Percentiles rank a stretch among this genome's conserved stretches.
These are phyloP conservation scores for Holacanthus passer DNA, from an alignment of 2,113 vertebrate genomes.

Conservation along the genomic window DNA sequence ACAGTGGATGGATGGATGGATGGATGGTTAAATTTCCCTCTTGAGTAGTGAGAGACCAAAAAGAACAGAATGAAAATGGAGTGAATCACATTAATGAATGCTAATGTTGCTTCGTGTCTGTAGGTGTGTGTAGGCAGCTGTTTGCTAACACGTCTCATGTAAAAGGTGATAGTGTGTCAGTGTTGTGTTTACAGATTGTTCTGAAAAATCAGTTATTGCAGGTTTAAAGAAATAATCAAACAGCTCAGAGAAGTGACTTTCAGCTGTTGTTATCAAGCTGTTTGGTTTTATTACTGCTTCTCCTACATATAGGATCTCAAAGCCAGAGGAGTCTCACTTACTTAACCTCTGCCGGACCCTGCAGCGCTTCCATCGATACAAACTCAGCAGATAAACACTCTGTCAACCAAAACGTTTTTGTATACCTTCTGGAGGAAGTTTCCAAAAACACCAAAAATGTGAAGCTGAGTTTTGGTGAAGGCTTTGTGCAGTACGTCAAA, in stretches of 20 bases:
- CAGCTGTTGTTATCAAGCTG: background rate
- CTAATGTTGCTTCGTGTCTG: background rate
- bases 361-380: background rate
- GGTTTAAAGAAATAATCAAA: background rate
- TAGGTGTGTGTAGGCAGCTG: background rate
- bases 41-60: background rate
- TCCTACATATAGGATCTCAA: no score
- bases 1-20: no score
- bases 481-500: background rate
- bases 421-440: background rate
- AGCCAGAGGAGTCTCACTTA: background rate
- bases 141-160: background rate
- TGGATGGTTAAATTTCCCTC: no score
- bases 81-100: background rate
- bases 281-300: constrained; percentile 1
- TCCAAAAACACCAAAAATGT: background rate
- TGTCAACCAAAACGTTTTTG: background rate
- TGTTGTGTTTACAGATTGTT: background rate
- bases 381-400: background rate
- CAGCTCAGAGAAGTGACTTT: background rate
- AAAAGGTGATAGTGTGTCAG: no score
- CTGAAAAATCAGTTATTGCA: background rate
- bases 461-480: background rate
- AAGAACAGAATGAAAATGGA: background rate
- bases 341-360: constrained; percentile 20